These are phyloP conservation scores for Ophiodon elongatus DNA, from an alignment of 2,113 vertebrate genomes.

Conservation along the genomic window DNA sequence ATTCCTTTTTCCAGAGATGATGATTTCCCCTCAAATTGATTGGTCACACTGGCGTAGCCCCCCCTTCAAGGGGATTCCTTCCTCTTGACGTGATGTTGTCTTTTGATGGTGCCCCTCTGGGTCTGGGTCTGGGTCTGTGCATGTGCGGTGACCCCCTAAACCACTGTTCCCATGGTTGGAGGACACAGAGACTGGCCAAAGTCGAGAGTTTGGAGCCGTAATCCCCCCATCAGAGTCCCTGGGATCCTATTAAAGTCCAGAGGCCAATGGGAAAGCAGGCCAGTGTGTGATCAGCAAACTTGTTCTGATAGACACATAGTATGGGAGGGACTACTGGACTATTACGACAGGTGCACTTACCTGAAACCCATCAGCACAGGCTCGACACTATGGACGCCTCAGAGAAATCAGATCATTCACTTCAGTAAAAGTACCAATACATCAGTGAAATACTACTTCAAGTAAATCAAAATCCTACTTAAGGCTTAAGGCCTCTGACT, in stretches of 20 bases:
- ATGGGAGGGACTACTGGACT: slow-evolving; percentile 59
- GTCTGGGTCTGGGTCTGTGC: slow-evolving; percentile 53
- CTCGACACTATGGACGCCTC: neutral
- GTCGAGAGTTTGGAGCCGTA: slow-evolving; percentile 77
- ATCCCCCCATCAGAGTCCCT: slow-evolving; percentile 74
- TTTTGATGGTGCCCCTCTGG: slow-evolving; percentile 60
- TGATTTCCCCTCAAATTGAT: slow-evolving; percentile 22
- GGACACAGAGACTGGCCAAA: slow-evolving; percentile 77
- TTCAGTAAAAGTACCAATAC: neutral
- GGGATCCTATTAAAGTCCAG: slow-evolving; percentile 85
- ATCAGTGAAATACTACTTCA: neutral
- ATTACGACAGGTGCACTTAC: slow-evolving; percentile 56
- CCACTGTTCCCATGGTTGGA: slow-evolving; percentile 78
- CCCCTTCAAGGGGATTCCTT: slow-evolving; percentile 46
- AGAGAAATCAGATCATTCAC: neutral
- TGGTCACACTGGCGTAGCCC: neutral
- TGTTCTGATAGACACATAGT: slow-evolving; percentile 66
- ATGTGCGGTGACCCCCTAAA: slow-evolving; percentile 74
- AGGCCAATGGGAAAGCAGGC: slow-evolving; percentile 86
- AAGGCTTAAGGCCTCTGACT: too few relatives aligned
- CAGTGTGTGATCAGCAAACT: slow-evolving; percentile 85
- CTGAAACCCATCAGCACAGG: slow-evolving; percentile 30
- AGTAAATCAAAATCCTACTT: neutral
- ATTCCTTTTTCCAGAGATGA: slow-evolving; percentile 55
- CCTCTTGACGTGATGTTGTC: slow-evolving; percentile 48